Percentiles rank a stretch among this genome's conserved stretches.
Evolutionary conservation across 2,113 vertebrate genomes (phyloP).

Genomic region (Ceuthmochares aereus): DNA sequence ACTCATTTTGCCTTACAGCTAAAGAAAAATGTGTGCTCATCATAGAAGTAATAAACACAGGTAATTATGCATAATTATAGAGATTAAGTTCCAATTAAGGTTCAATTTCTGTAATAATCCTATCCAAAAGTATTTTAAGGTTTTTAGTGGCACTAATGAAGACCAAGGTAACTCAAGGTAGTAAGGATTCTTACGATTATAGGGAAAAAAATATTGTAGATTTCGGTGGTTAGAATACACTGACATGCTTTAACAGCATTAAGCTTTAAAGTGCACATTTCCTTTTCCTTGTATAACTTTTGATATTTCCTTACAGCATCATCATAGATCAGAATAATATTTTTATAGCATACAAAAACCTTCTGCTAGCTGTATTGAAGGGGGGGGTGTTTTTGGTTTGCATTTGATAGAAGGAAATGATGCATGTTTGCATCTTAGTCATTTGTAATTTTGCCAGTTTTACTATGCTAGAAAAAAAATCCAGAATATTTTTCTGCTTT

Average conservation of each 20-base stretch:
- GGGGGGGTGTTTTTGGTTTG: neutral
- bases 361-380: neutral
- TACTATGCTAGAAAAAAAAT: neutral
- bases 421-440: neutral
- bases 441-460: neutral
- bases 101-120: slow-evolving; percentile 72
- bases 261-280: neutral
- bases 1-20: slow-evolving; percentile 53
- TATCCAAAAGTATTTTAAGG: slow-evolving; percentile 62
- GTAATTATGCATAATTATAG: slow-evolving; percentile 77
- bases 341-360: neutral
- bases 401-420: neutral
- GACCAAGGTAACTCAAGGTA: slow-evolving; percentile 49
- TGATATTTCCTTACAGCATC: neutral
- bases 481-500: neutral
- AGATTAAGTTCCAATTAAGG: slow-evolving; percentile 78
- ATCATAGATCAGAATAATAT: neutral
- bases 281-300: neutral
- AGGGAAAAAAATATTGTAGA: neutral
- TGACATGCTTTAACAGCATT: neutral
- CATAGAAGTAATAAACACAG: slow-evolving; percentile 71
- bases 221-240: neutral
- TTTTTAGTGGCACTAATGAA: slow-evolving; percentile 66
- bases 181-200: neutral
- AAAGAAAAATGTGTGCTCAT: slow-evolving; percentile 70